Base-by-base conservation (phyloP, 2,888 invertebrate genomes). In the Criorhina ranunculi region DNA sequence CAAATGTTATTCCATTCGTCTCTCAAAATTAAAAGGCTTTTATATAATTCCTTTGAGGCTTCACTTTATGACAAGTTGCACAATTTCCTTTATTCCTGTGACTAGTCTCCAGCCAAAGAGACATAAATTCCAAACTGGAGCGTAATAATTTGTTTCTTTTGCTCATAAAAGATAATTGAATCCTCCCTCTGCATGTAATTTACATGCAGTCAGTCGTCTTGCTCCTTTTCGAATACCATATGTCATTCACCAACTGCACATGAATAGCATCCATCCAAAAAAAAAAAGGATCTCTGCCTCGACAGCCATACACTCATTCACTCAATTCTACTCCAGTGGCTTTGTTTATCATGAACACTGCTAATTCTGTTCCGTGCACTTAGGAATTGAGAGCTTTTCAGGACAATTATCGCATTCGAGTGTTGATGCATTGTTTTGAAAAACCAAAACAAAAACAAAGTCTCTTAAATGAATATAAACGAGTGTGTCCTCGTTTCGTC, bases 321-420 rank as follows among this genome's bases (percentile, higher is more conserved):
- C 46, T 76, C 77, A 53, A 46, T 55, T 70, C 70, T 70, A 37
- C 29, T 53, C 33, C 40, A 66, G 70, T 35, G 66, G 60, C 72
- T 77, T 53, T 72, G 77, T 82, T 77, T 77, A 46, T 78, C 72
- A 72, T 72, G 66, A 78, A 60, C 77, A 82, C 37, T 53, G 60
- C 66, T 82, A 77, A 82, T 82, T 72, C 46, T 60, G 66, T 77
- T 24, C 4, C 60, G 72, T 77, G 72, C 81, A 69, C 77, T 82
- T 77, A 64, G 70, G 31, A 60, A 69, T 55, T 31, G 15, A 77
- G 37, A 70, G 69, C 66, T 77, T 72, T 77, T 72, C 53, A 37
- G 70, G 51, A 66, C 78, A 77, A 77, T 72, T 66, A 60, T 72
- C 60, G 31, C 53, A 66, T 77, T 60, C 60, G 51, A 80, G 60